Percentiles rank a stretch among this genome's conserved stretches.
These are phyloP conservation scores for Amphiprion clarkii DNA, from an alignment of 2,797 vertebrate species.

Conservation along the genomic window DNA sequence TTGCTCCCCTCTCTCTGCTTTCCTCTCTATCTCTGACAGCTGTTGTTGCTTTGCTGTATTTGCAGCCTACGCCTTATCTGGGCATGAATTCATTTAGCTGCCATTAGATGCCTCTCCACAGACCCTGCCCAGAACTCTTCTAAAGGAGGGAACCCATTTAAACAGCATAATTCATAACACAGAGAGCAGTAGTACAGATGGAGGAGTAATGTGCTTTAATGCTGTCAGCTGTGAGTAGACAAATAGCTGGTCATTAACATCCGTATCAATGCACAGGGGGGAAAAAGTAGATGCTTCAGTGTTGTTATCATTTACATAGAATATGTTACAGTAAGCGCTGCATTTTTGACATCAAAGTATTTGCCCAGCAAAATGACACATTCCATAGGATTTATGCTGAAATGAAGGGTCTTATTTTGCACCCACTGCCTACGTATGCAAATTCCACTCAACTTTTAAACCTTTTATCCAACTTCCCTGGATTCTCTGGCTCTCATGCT, in stretches of 20 bases:
- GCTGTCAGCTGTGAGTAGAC: slow-evolving; percentile 75
- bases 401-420: slow-evolving; percentile 63
- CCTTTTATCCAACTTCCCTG: slow-evolving; percentile 69
- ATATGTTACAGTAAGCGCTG: slow-evolving; percentile 63
- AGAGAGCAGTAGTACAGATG: slow-evolving; percentile 59
- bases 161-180: slow-evolving; percentile 78
- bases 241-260: slow-evolving; percentile 76
- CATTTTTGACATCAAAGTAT: slow-evolving; percentile 73
- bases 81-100: slow-evolving; percentile 79
- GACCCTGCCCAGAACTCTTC: slow-evolving; percentile 73
- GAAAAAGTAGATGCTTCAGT: slow-evolving; percentile 40
- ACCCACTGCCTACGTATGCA: slow-evolving; percentile 67
- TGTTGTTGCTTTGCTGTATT: slow-evolving; percentile 78
- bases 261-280: slow-evolving; percentile 57
- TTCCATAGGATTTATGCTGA: slow-evolving; percentile 67
- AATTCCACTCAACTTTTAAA: slow-evolving; percentile 71
- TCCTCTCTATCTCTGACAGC: slow-evolving; percentile 66
- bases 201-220: slow-evolving; percentile 73
- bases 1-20: not conserved
- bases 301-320: slow-evolving; percentile 74
- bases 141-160: slow-evolving; percentile 75
- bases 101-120: slow-evolving; percentile 79
- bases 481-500: slow-evolving; percentile 47
- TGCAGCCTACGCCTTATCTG: slow-evolving; percentile 79
- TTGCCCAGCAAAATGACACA: slow-evolving; percentile 57